Evolutionary conservation across 2,888 invertebrate species (phyloP), one percentile per base, ranked within the genome.

Genomic region (Pollenia labialis): DNA sequence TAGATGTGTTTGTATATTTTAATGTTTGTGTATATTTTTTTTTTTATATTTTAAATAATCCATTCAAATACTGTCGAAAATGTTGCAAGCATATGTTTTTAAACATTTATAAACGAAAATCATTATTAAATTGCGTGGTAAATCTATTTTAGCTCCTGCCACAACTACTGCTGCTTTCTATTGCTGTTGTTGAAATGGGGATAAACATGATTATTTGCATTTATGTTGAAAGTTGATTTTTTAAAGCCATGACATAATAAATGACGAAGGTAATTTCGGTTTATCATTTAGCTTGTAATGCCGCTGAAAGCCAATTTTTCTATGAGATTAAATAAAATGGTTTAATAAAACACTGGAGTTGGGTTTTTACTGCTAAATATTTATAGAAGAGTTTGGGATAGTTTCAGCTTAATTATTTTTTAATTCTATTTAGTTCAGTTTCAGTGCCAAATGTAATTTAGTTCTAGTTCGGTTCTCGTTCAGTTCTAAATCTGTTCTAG

Each of bases 111-210:
- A 76, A 84, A 84, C 81, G 87, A 84, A 87, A 87, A 84, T 84
- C 87, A 87, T 87, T 83, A 87, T 87, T 87, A 87, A 87, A 87
- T 87, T 87, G 83, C 81, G 84, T 87, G 87, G 84, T 81, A 84
- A 87, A 87, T 87, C 84, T 71, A 83, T 81, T 84, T 87, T 74
- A 84, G 66, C 75, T 86, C 75, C 75, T 87, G 86, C 74, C 66
- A 74, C 74, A 80, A 56, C 16, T 16, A 72, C 54, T 68, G 16
- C 66, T 77, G 66, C 68, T 72, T 6, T 8, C 44, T 64, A 40
- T 48, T 74, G 50, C 18, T 84, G 60, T 46, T 82, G 69, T 68
- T 84, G 72, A 79, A 85, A 85, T 32, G 68, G 79, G 84, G 44
- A 54, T 68, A 84, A 80, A 75, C 74, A 85, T 46, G 77, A 79